A percentile compares a stretch with the other conserved stretches of the same genome.
Conservation (phyloP, 2,113 vertebrate species). For the Aspidoscelis tigris region DNA sequence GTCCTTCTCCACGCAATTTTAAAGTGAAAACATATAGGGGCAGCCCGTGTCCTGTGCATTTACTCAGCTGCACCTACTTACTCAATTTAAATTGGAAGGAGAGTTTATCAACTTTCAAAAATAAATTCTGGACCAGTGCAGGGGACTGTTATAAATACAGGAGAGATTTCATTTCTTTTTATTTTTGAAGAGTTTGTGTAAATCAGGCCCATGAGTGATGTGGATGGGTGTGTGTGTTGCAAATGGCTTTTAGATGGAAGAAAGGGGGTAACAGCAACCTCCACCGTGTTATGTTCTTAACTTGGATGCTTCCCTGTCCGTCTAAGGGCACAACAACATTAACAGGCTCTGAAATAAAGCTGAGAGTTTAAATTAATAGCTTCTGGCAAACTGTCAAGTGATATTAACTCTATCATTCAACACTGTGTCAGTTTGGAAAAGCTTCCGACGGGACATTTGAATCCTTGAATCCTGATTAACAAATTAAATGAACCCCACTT, state of each 20-base stretch:
- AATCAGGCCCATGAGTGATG: rapidly evolving
- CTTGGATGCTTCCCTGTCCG: constrained; percentile 57
- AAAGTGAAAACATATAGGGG: constrained; percentile 74
- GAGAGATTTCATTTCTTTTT: constrained; percentile 70
- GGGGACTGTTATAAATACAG: constrained; percentile 67
- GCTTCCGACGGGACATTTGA: constrained; percentile 65
- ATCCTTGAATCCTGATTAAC: constrained; percentile 70
- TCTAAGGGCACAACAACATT: constrained; percentile 69
- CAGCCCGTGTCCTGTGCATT: constrained; percentile 52
- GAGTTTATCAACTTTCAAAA: constrained; percentile 77
- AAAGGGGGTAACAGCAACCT: background rate
- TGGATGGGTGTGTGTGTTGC: constrained; percentile 25
- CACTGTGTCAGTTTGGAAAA: constrained; percentile 65
- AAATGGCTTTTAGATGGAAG: constrained; percentile 46
- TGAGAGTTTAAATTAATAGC: constrained; percentile 68
- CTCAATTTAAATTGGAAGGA: constrained; percentile 74
- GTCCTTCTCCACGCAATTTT: constrained; percentile 63
- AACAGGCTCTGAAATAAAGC: constrained; percentile 71
- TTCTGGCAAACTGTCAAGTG: constrained; percentile 77
- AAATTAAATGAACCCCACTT: constrained; percentile 68
- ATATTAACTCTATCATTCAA: constrained; percentile 73
- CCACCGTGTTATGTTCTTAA: constrained; percentile 32
- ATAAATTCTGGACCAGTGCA: constrained; percentile 65
- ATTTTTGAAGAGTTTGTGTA: constrained; percentile 27
- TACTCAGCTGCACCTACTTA: constrained; percentile 79